Conservation (phyloP, 2,113 vertebrate species). For the Oceanodroma tethys region DNA sequence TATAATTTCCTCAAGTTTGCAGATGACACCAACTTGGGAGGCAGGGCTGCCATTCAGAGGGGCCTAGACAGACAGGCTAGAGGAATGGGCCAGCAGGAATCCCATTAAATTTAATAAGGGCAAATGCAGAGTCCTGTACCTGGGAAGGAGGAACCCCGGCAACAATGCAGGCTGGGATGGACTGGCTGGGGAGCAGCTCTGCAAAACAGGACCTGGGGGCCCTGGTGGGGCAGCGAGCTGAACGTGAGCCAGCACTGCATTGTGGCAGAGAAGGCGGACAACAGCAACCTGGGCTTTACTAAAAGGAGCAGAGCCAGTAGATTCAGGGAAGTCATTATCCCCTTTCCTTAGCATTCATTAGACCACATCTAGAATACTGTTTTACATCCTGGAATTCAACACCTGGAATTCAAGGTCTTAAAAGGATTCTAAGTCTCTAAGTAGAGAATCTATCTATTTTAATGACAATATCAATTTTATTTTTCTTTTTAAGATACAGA, state of each 20-base stretch:
- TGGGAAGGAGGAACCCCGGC: background rate
- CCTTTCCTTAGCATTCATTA: background rate
- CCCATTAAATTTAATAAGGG: background rate
- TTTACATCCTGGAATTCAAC: background rate
- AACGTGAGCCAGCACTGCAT: background rate
- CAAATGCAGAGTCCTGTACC: background rate
- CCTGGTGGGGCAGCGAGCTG: background rate
- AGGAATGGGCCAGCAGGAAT: background rate
- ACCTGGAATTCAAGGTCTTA: background rate
- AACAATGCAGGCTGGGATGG: background rate
- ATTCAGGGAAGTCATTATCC: background rate
- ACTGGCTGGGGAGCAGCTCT: background rate
- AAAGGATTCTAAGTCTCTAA: background rate
- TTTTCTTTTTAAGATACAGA: constrained; percentile 1
- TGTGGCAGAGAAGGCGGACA: background rate
- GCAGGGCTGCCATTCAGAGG: background rate
- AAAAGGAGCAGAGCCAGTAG: background rate
- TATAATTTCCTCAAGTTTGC: background rate
- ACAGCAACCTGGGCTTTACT: background rate
- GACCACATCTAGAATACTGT: background rate
- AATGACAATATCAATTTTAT: background rate
- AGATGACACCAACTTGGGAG: background rate
- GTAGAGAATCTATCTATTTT: background rate
- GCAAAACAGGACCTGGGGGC: background rate
- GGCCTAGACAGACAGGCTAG: background rate